Conservation (phyloP, 2,113 vertebrate species). For the Rhineura floridana region DNA sequence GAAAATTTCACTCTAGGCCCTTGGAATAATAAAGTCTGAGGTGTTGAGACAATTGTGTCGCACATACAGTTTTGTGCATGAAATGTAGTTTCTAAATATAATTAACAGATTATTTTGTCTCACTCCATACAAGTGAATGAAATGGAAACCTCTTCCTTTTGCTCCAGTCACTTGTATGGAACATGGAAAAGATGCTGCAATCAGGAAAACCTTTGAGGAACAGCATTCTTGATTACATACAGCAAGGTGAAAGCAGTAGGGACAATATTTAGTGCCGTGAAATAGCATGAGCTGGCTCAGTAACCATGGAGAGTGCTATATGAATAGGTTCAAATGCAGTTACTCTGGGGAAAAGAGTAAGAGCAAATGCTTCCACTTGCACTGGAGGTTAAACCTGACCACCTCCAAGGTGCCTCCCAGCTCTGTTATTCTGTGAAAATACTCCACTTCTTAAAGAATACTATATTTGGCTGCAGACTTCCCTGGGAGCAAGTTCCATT, state of each 20-base stretch:
- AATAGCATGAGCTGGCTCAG: not conserved
- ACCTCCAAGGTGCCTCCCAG: not conserved
- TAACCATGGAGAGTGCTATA: not conserved
- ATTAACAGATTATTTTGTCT: not conserved
- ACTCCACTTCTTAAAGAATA: not conserved
- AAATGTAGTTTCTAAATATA: not conserved
- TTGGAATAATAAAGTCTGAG: too few species aligned
- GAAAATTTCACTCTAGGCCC: too few species aligned
- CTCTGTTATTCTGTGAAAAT: not conserved
- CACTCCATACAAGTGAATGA: not conserved
- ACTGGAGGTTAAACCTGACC: too few species aligned
- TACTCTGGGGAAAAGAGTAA: too few species aligned
- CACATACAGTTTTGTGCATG: too few species aligned
- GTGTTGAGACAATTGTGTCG: too few species aligned
- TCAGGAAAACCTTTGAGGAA: not conserved
- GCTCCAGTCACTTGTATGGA: not conserved
- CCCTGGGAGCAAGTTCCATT: too few species aligned
- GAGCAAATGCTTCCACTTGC: too few species aligned
- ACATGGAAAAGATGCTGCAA: not conserved
- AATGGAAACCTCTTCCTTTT: not conserved
- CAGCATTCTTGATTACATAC: not conserved
- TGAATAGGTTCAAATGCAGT: not conserved
- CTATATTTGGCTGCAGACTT: too few species aligned
- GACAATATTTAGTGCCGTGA: too few species aligned
- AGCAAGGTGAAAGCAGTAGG: not conserved